These are phyloP conservation scores for Cepphus grylle DNA, from an alignment of 2,113 vertebrate genomes.

Conservation along the genomic window DNA sequence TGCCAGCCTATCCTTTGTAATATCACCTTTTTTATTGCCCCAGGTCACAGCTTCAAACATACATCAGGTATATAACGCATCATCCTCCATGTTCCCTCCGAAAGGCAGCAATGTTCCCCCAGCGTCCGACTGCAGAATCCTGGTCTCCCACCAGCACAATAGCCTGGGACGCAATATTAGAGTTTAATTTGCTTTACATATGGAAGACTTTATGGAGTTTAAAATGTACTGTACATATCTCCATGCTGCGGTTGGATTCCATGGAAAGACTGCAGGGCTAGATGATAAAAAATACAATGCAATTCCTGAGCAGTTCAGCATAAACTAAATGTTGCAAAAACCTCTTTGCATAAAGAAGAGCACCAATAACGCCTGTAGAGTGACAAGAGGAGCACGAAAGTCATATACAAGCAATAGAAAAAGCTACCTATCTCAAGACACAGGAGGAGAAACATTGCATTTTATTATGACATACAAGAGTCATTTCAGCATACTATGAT, in stretches of 20 bases:
- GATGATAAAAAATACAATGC: conserved; percentile 10
- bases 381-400: background rate
- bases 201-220: conserved; percentile 48
- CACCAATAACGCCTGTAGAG: background rate
- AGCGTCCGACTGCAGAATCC: background rate
- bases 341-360: background rate
- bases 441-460: background rate
- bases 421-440: background rate
- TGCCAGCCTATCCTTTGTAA: background rate
- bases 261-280: conserved; percentile 10
- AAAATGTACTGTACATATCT: conserved; percentile 37
- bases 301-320: background rate
- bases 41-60: background rate
- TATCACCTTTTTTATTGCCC: background rate
- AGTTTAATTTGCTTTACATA: conserved; percentile 54
- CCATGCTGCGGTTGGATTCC: conserved; percentile 37
- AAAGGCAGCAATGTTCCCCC: background rate
- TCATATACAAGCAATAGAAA: background rate
- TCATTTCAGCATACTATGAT: background rate
- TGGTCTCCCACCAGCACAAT: background rate
- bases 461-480: background rate
- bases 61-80: background rate
- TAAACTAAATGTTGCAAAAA: conserved; percentile 19
- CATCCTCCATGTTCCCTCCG: background rate
- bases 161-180: background rate